These are phyloP conservation scores for Psilopogon haemacephalus DNA, from an alignment of 2,113 vertebrate species.

Conservation along the genomic window DNA sequence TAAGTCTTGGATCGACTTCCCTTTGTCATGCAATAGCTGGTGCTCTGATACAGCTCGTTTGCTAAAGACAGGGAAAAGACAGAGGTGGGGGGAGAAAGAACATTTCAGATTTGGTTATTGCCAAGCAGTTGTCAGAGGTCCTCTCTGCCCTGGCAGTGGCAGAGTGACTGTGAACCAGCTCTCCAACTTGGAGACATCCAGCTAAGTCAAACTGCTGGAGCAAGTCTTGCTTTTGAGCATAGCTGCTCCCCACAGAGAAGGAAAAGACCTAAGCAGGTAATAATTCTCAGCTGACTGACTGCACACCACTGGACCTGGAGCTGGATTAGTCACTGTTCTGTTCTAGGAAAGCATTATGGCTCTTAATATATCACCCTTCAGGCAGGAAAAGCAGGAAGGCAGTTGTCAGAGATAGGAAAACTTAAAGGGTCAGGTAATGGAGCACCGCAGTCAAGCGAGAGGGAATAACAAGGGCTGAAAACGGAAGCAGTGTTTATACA, in stretches of 20 bases:
- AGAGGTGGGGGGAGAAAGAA: neutral
- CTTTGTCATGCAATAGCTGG: slow-evolving; percentile 95
- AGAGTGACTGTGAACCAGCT: neutral
- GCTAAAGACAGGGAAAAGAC: slow-evolving; percentile 67
- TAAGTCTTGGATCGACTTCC: slow-evolving; percentile 88
- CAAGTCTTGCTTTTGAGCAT: neutral
- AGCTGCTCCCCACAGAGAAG: neutral
- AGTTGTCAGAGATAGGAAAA: neutral
- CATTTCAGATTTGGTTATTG: neutral
- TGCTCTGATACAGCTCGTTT: slow-evolving; percentile 93
- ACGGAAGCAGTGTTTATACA: neutral
- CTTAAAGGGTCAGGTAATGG: neutral
- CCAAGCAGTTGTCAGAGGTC: neutral
- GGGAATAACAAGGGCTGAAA: neutral
- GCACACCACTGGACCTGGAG: neutral
- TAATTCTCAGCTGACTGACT: slow-evolving; percentile 38
- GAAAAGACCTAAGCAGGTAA: neutral
- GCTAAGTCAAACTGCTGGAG: neutral
- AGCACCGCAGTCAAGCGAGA: neutral
- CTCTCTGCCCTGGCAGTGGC: neutral
- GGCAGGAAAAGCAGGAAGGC: slow-evolving; percentile 24
- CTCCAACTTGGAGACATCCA: neutral
- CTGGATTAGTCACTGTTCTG: slow-evolving; percentile 32
- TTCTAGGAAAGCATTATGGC: slow-evolving; percentile 47
- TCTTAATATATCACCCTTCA: slow-evolving; percentile 31